Evolutionary conservation across 2,888 invertebrate species (phyloP), one percentile per base, ranked within the genome.

Genomic region (Luperina nickerlii): DNA sequence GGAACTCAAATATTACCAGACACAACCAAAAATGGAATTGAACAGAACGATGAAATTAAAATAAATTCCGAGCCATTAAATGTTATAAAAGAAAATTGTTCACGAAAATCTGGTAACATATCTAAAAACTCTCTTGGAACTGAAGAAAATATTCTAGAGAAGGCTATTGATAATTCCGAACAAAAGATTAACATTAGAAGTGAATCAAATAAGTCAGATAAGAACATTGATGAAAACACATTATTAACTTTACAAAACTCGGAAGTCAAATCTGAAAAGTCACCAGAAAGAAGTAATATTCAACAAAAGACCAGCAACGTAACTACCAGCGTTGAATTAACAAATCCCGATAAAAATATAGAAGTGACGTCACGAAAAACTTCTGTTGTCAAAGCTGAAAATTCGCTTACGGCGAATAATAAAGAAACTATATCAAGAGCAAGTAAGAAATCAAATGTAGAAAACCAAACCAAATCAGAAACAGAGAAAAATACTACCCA

Each of bases 181-280:
- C 32, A 80, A 27, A 45, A 51, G 1, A 60, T 24, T 42, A 68
- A 32, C 15, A 54, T 18, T 27, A 51, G 1, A 8, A 78, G 13
- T 51, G 38, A 51, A 72, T 24, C 51, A 18, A 60, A 66, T 80
- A 51, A 32, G 9, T 42, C 18, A 45, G n/a, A 69, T 32, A 81
- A 45, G 15, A 54, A 66, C 27, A 57, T 8, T 27, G 38, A 69
- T 32, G 32, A 51, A 69, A 69, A 32, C 5, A 8, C 8, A 24
- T 69, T 69, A 48, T 20, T 24, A 32, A 32, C 32, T 54, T 51
- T 32, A 54, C 38, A 62, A n/a, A 71, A 38, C n/a, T 24, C 11
- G 3, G 62, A 62, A 38, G 38, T n/a, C 18, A 62, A 38, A 71
- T 38, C n/a, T 38, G n/a, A n/a, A 62, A n/a, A 38, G 63, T 71